These are phyloP conservation scores for Calliopum simillimum DNA, from an alignment of 2,888 invertebrate genomes.

Conservation along the genomic window DNA sequence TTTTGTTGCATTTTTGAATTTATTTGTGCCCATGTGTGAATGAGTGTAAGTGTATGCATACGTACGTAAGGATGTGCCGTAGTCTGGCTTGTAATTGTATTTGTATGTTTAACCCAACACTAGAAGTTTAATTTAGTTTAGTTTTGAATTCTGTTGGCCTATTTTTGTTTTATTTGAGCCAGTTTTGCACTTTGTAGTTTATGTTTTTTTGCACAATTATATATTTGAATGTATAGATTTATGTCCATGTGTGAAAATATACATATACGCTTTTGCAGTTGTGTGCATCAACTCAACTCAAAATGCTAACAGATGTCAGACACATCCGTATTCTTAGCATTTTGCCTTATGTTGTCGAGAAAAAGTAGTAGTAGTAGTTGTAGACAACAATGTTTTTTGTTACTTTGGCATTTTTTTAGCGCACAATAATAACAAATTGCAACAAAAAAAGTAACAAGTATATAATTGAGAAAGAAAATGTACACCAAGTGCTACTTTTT, in stretches of 20 bases:
- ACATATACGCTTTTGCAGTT: not conserved
- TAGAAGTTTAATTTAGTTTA: constrained; percentile 33
- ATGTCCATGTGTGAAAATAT: not conserved
- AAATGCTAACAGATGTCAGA: constrained; percentile 33
- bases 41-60: not conserved
- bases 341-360: not conserved
- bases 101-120: constrained; percentile 19
- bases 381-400: not conserved
- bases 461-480: not conserved
- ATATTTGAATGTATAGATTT: not conserved
- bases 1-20: not conserved
- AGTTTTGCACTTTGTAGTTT: constrained; percentile 7
- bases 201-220: not conserved
- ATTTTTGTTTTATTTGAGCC: constrained; percentile 24
- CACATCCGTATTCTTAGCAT: constrained; percentile 19
- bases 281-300: not conserved
- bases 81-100: not conserved
- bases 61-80: not conserved
- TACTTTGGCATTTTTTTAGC: constrained; percentile 19
- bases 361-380: not conserved
- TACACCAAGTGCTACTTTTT: constrained; percentile 37
- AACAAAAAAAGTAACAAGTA: too few relatives aligned
- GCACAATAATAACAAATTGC: not conserved
- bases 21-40: not conserved
- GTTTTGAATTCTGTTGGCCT: constrained; percentile 14